Evolutionary conservation across 2,797 vertebrate species (phyloP).

Genomic region (Oreortyx pictus): DNA sequence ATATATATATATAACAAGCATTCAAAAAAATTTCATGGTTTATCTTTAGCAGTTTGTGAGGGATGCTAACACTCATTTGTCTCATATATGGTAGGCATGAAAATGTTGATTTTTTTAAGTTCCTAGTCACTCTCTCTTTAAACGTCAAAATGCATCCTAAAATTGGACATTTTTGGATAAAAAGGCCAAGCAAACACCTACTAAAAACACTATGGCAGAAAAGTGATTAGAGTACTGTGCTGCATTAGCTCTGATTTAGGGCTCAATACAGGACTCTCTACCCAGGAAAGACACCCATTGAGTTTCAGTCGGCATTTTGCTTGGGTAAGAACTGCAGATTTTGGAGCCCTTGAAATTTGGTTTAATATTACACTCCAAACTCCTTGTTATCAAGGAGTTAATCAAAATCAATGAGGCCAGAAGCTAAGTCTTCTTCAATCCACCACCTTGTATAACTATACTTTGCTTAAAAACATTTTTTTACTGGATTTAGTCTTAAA

Average conservation of each 20-base stretch:
- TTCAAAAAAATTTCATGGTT: constrained; percentile 63
- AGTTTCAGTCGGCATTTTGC: background rate
- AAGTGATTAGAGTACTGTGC: constrained; percentile 48
- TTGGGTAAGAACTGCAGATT: constrained; percentile 53
- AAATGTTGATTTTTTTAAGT: constrained; percentile 21
- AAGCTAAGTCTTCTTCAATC: constrained; percentile 72
- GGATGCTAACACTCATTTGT: constrained; percentile 61
- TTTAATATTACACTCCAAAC: constrained; percentile 70
- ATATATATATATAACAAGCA: constrained; percentile 73
- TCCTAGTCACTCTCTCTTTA: constrained; percentile 62
- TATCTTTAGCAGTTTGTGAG: constrained; percentile 68
- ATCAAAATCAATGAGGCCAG: constrained; percentile 73
- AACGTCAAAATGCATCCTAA: constrained; percentile 71
- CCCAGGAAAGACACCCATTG: constrained; percentile 43
- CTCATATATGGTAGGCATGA: constrained; percentile 38
- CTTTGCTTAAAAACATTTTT: constrained; percentile 72
- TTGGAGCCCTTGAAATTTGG: constrained; percentile 70
- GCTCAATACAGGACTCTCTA: constrained; percentile 52
- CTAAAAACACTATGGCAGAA: constrained; percentile 75
- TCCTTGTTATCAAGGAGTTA: constrained; percentile 72
- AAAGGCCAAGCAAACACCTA: constrained; percentile 66
- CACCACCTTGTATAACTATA: constrained; percentile 53
- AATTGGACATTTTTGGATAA: constrained; percentile 54
- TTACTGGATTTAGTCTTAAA: constrained; percentile 68
- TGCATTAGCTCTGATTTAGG: constrained; percentile 67